These are phyloP conservation scores for Xenops minutus DNA, from an alignment of 2,797 vertebrate species.

Conservation along the genomic window DNA sequence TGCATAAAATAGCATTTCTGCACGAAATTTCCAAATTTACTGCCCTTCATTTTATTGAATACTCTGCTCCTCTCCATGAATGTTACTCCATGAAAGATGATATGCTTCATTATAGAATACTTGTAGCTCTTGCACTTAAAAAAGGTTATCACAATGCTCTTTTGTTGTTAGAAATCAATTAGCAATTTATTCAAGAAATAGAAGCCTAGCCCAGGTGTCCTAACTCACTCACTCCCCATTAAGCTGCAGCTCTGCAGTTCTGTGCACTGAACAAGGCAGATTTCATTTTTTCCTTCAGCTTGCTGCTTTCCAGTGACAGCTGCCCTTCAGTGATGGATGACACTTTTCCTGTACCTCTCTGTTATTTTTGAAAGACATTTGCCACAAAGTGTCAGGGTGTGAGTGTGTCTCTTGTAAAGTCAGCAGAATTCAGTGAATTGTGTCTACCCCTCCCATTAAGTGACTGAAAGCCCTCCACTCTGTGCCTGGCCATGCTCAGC, in stretches of 20 bases:
- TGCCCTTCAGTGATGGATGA: background rate
- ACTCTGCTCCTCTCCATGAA: background rate
- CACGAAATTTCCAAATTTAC: background rate
- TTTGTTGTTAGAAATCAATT: background rate
- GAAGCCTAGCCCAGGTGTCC: background rate
- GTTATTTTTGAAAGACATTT: background rate
- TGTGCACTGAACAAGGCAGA: background rate
- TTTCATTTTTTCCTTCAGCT: background rate
- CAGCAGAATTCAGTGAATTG: background rate
- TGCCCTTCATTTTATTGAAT: background rate
- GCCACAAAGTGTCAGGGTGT: background rate
- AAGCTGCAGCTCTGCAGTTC: background rate
- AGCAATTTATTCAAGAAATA: background rate
- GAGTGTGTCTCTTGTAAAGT: background rate
- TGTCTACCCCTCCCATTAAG: background rate
- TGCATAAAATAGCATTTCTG: background rate
- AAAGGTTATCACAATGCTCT: background rate
- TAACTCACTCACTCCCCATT: background rate
- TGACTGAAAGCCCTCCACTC: background rate
- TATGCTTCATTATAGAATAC: background rate
- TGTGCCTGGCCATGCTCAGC: background rate
- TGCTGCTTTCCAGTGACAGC: background rate
- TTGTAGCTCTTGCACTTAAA: background rate
- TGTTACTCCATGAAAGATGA: background rate
- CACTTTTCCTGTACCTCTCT: background rate